Evolutionary conservation across 1,140 invertebrate species (phyloP).

Genomic region (Antheraea pernyi): DNA sequence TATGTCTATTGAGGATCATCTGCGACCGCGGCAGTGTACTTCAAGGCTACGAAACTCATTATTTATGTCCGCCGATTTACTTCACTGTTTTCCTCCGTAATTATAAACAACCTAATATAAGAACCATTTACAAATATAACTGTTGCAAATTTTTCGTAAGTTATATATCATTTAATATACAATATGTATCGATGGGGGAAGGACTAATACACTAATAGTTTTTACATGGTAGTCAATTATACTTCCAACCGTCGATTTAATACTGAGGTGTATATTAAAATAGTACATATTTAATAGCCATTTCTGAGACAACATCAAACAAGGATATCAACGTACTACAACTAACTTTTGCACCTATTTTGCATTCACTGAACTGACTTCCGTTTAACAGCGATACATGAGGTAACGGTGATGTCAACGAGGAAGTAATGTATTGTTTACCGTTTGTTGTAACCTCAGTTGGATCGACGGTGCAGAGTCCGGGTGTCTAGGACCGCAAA

Average conservation of each 20-base stretch:
- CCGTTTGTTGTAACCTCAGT: constrained; percentile 3
- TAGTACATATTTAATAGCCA: not conserved
- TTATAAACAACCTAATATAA: not conserved
- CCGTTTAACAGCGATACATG: not conserved
- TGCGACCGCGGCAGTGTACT: not conserved
- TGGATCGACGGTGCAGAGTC: not conserved
- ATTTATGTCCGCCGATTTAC: not conserved
- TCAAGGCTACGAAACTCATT: not conserved
- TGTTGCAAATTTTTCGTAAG: no score
- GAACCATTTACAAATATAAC: not conserved
- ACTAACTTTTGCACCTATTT: constrained; percentile 2
- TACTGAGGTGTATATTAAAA: no score
- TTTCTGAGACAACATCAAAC: not conserved
- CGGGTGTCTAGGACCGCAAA: not conserved
- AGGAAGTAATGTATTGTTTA: constrained; percentile 4
- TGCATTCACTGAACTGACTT: constrained; percentile 6
- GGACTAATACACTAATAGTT: no score
- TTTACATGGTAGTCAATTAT: no score
- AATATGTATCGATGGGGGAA: no score
- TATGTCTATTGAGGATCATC: not conserved
- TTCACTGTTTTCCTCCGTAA: not conserved
- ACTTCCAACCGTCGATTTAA: no score
- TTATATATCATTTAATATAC: no score
- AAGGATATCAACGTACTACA: not conserved
- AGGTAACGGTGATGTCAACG: constrained; percentile 11